Evolutionary conservation across 2,888 invertebrate genomes (phyloP).

Genomic region (Nomada ferruginata): DNA sequence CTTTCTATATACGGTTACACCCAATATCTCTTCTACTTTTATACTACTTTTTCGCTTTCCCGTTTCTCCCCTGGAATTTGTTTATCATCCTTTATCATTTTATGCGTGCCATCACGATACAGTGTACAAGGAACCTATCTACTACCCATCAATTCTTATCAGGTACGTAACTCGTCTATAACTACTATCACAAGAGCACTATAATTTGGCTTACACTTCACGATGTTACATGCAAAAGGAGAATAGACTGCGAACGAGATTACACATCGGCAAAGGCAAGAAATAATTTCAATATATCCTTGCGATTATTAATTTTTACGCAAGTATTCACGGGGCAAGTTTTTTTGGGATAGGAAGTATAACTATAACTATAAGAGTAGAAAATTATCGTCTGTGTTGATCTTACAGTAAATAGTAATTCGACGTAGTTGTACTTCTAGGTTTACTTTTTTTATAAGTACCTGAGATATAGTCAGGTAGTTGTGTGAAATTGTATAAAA

Average conservation of each 20-base stretch:
- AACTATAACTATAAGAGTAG: not conserved
- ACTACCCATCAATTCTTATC: constrained; percentile 42
- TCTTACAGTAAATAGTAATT: not conserved
- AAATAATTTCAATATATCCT: not conserved
- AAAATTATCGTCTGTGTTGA: not conserved
- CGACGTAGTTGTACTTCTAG: not conserved
- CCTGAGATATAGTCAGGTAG: too few relatives aligned
- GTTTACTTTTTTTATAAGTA: not conserved
- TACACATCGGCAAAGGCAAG: not conserved
- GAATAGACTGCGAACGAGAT: not conserved
- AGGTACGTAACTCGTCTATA: constrained; percentile 38
- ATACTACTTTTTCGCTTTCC: not conserved
- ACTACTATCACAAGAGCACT: constrained; percentile 31
- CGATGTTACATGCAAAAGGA: not conserved
- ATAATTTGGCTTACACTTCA: constrained; percentile 7
- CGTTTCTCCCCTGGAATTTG: not conserved
- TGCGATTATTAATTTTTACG: constrained; percentile 3
- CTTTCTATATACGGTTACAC: not conserved
- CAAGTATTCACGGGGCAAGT: not conserved
- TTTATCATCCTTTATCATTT: not conserved
- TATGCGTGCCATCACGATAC: not conserved
- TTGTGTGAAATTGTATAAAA: too few relatives aligned
- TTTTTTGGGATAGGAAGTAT: not conserved
- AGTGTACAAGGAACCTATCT: not conserved
- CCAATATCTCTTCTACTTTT: not conserved